Evolutionary conservation across 64 coral and sea anemone species (phyloP), one percentile per base, ranked within the genome.

Genomic region (Dendronephthya gigantea): DNA sequence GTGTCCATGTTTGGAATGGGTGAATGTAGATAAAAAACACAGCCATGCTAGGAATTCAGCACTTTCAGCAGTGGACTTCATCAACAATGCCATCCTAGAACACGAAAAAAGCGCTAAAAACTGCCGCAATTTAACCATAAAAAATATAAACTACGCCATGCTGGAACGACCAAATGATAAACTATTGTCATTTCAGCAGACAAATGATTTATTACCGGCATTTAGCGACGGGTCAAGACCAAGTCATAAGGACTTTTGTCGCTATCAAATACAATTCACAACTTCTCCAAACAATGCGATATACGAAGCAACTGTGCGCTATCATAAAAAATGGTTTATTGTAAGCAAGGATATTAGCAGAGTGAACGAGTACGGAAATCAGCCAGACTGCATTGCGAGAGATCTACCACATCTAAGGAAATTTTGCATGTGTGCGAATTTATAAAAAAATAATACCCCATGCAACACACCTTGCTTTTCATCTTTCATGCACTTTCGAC

Each of bases 311-410:
- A 75, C 23, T 35, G 69, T 31, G 11, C 69, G 12, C 13, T 75
- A 31, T 3, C 35, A 75, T 75, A 31, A 27, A 79, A 33, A 34
- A 15, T 19, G 29, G 58, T 66, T 66, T 66, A 66, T 66, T 66
- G 58, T 66, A n/a, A 66, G 58, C 58, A 66, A 66, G 58, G 58
- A 17, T 30, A 66, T 66, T 66, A 66, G 58, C 58, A 66, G 58
- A 66, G 58, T 66, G 3, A 30, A 66, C 58, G 22, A 66, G 14
- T 66, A 66, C 29, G 58, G 58, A 5, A 30, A 66, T 66, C 58
- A 66, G 22, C 58, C 58, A 66, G 58, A 66, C 5, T 66, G 58
- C 29, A 66, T 66, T 66, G 58, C 58, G 19, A 66, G 58, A 30
- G 58, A 66, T 30, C 29, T 66, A 30, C 14, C 58, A 45, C 41